phyloP scores from a whole-genome alignment of 2,888 invertebrate species.

The Phaonia tiefii region DNA sequence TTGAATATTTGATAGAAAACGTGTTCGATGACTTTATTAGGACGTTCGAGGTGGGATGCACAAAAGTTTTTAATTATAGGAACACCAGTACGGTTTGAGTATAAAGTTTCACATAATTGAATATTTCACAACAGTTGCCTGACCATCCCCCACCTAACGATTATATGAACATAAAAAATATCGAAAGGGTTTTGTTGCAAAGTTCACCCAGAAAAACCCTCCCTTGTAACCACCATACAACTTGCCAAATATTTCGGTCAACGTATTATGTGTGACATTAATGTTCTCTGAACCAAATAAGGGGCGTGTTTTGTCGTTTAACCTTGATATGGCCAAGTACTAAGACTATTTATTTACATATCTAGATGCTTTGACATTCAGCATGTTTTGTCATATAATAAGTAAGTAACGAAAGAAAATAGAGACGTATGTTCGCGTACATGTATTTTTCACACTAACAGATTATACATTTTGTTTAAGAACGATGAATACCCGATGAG shows the following conservation, averaged over 20 bases:
- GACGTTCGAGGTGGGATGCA: neutral
- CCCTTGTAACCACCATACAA: neutral
- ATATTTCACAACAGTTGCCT: constrained; percentile 15
- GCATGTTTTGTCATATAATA: too few relatives aligned
- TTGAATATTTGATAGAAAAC: neutral
- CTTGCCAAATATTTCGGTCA: neutral
- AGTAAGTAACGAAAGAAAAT: too few relatives aligned
- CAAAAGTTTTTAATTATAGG: constrained; percentile 32
- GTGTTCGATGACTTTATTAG: neutral
- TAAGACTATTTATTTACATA: neutral
- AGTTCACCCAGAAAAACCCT: neutral
- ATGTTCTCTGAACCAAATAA: neutral
- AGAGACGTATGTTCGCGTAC: too few relatives aligned
- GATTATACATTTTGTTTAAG: too few relatives aligned
- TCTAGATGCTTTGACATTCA: too few relatives aligned
- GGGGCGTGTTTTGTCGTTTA: constrained; percentile 5
- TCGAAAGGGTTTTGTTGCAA: constrained; percentile 34
- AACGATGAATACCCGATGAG: too few relatives aligned
- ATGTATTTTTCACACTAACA: too few relatives aligned
- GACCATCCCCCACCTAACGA: neutral
- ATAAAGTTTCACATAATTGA: constrained; percentile 32
- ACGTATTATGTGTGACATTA: constrained; percentile 4
- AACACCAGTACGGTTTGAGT: constrained; percentile 10
- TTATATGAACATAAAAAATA: constrained; percentile 26
- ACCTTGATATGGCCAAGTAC: constrained; percentile 34